These are phyloP conservation scores for Microcebus jonahi DNA, from an alignment of 2,113 vertebrate species.

Conservation along the genomic window DNA sequence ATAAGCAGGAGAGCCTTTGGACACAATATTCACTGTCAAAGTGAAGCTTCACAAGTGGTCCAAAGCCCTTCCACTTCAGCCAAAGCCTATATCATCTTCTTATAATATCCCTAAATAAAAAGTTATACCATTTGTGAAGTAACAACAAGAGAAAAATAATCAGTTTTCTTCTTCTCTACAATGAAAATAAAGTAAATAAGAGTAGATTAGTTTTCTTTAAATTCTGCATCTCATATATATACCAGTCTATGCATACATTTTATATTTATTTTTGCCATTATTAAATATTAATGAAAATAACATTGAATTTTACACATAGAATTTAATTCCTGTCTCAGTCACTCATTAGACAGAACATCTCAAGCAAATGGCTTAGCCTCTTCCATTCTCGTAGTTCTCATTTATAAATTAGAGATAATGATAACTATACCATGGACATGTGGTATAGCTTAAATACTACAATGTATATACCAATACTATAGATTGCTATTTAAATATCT, in stretches of 20 bases:
- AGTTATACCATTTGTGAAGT: not conserved
- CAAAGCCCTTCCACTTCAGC: not conserved
- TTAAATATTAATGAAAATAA: not conserved
- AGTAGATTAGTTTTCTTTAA: not conserved
- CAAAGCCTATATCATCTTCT: not conserved
- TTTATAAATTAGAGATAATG: not conserved
- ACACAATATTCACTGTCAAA: not conserved
- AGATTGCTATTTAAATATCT: not conserved
- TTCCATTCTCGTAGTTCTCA: not conserved
- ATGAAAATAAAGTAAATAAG: constrained; percentile 13
- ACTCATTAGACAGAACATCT: not conserved
- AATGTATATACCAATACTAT: not conserved
- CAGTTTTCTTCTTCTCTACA: not conserved
- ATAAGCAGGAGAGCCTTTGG: not conserved
- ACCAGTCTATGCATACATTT: not conserved
- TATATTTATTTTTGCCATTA: not conserved
- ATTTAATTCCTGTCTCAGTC: not conserved
- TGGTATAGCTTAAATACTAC: not conserved
- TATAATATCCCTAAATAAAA: not conserved
- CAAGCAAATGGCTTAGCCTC: not conserved
- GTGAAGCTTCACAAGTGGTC: not conserved
- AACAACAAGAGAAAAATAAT: not conserved
- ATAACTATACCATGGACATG: not conserved
- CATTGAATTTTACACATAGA: not conserved
- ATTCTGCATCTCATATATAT: not conserved